Percentiles rank a stretch among this genome's conserved stretches.
Conservation (phyloP, 2,797 vertebrate genomes). For the Tragelaphus eurycerus region DNA sequence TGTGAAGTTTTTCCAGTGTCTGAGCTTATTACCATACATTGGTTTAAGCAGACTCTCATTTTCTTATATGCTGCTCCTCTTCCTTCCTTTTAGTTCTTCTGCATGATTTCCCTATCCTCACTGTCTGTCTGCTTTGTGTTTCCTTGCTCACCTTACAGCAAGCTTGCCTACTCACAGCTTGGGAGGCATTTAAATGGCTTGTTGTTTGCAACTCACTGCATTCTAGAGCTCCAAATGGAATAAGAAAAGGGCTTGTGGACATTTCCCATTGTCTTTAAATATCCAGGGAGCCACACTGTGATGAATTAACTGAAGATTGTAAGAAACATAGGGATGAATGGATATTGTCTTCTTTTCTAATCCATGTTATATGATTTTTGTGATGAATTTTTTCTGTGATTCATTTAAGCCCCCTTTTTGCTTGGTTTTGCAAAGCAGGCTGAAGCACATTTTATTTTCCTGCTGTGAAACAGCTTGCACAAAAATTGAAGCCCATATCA, state of each 20-base stretch:
- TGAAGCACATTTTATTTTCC: slow-evolving; percentile 51
- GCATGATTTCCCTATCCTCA: slow-evolving; percentile 63
- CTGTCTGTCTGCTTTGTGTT: slow-evolving; percentile 58
- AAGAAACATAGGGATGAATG: slow-evolving; percentile 51
- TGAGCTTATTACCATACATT: slow-evolving; percentile 57
- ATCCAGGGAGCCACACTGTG: slow-evolving; percentile 49
- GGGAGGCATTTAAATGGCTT: slow-evolving; percentile 66
- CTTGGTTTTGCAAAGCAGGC: slow-evolving; percentile 28
- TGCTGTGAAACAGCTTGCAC: neutral
- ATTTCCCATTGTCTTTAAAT: slow-evolving; percentile 65
- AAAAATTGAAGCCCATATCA: neutral
- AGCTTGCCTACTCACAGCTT: slow-evolving; percentile 2
- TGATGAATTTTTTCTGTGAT: slow-evolving; percentile 43
- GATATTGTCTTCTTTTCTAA: slow-evolving; percentile 54
- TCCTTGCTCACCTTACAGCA: slow-evolving; percentile 30
- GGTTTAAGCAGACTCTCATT: slow-evolving; percentile 64
- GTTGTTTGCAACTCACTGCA: slow-evolving; percentile 52
- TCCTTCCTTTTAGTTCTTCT: slow-evolving; percentile 58
- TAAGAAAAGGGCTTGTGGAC: slow-evolving; percentile 45
- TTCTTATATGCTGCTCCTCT: slow-evolving; percentile 41
- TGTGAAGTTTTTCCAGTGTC: slow-evolving; percentile 57
- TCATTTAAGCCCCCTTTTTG: slow-evolving; percentile 21
- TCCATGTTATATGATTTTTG: slow-evolving; percentile 12
- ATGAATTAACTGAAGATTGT: slow-evolving; percentile 73
- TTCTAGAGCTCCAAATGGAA: slow-evolving; percentile 41